phyloP scores from a whole-genome alignment of 2,797 vertebrate genomes.

The Callimico goeldii region DNA sequence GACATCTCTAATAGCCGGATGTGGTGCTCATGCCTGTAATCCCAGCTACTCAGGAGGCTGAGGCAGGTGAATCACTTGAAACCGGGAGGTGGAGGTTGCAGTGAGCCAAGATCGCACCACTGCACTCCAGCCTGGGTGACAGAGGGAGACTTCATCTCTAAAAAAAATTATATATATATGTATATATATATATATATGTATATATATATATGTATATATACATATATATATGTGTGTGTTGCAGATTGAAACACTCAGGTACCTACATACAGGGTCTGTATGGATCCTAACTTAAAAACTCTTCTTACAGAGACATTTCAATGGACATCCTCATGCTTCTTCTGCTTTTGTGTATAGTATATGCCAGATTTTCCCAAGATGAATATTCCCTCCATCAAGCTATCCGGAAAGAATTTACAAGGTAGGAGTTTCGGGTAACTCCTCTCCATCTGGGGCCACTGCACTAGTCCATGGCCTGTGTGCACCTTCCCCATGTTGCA shows the following conservation, averaged over 20 bases:
- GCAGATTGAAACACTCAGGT: neutral
- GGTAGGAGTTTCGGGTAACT: conserved; percentile 73
- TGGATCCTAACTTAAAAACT: neutral
- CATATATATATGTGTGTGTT: no score
- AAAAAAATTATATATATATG: no score
- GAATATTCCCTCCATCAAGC: conserved; percentile 83
- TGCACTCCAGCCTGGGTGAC: neutral
- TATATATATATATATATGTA: no score
- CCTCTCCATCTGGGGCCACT: neutral
- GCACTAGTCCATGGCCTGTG: accelerated
- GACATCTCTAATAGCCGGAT: no score
- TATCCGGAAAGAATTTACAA: conserved; percentile 82
- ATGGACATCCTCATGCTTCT: conserved; percentile 79
- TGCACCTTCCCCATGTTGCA: neutral
- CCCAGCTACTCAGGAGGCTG: neutral
- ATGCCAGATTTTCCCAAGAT: conserved; percentile 74
- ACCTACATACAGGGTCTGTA: accelerated
- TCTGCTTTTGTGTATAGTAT: conserved; percentile 83
- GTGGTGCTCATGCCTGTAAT: neutral
- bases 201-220: no score
- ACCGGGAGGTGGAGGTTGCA: neutral
- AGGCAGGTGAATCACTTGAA: neutral
- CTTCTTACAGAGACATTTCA: conserved; percentile 81
- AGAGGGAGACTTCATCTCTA: no score
- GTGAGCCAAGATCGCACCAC: neutral